These are phyloP conservation scores for Tokudaia muenninki DNA, from an alignment of 2,797 vertebrate genomes.

Conservation along the genomic window DNA sequence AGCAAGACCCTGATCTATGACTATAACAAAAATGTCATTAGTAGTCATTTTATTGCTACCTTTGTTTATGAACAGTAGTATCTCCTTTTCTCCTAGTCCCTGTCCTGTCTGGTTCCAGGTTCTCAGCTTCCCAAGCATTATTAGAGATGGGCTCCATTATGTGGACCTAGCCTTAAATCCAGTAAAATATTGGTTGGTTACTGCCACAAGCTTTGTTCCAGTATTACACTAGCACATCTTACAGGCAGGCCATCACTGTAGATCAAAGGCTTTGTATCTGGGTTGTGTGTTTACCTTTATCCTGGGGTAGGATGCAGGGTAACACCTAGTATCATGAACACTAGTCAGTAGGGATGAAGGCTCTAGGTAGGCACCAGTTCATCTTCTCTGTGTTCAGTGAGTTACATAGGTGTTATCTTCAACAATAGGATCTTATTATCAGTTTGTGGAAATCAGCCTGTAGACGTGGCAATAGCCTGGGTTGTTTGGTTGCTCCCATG, in stretches of 20 bases:
- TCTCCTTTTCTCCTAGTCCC: not conserved
- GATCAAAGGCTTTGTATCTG: not conserved
- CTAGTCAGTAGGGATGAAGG: not conserved
- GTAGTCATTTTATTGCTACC: not conserved
- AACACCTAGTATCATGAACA: not conserved
- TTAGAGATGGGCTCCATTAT: not conserved
- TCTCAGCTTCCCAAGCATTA: not conserved
- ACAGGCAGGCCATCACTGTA: not conserved
- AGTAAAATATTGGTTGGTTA: not conserved
- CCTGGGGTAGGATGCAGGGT: not conserved
- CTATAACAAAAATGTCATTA: not conserved
- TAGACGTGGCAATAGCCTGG: not conserved
- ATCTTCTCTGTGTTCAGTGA: not conserved
- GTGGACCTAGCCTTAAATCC: not conserved
- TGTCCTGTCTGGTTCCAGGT: not conserved
- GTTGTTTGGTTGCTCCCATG: not conserved
- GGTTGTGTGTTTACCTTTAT: not conserved
- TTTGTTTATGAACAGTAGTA: not conserved
- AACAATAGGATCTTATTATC: not conserved
- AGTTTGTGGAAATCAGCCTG: not conserved
- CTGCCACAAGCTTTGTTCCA: not conserved
- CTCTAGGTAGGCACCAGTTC: not conserved
- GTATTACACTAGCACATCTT: not conserved
- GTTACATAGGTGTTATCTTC: not conserved
- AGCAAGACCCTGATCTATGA: not conserved